Base-by-base conservation (phyloP, 2,888 invertebrate species). In the Colostygia pectinataria region DNA sequence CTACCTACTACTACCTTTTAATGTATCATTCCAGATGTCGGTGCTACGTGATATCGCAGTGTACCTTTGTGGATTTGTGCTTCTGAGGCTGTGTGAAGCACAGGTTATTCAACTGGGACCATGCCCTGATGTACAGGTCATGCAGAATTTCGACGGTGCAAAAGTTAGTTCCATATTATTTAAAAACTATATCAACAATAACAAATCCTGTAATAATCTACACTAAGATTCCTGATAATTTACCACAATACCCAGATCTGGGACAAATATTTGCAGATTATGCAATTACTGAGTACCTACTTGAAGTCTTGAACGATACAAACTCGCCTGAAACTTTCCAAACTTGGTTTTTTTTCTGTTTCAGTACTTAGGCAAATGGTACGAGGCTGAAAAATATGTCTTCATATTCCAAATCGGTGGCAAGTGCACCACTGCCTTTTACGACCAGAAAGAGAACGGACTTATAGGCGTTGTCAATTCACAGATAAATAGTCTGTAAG, bases 321-420 rank as follows among this genome's bases (percentile, higher is more conserved):
- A n/a, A n/a, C n/a, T n/a, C n/a, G n/a, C n/a, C n/a, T n/a, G n/a
- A 24, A 8, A 24, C 2, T 2, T 24, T 24, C 24, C 24, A 24
- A n/a, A 2, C 4, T 3, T 15, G 4, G 4, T 15, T 15, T 18
- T 33, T 12, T 39, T 24, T 14, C 10, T 24, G 6, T 41, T 51
- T 28, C 86, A 95, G 95, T 95, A 94, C 66, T 71, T 93, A 69
- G 96, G 96, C 28, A 92, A 92, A 65, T 96, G 96, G 96, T 96
- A 93, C 69, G 96, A 96, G 76, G 91, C 92, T 10, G 93, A 94
- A 63, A 93, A 94, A 65, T 96, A 95, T 77, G 95, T 95, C 66
- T 93, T 94, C 31, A 66, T 94, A n/a, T 94, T 95, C 72, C 93
- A 96, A 76, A 77, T 94, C 5, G 94, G 93, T 2, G 94, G 94